Conservation (phyloP, 2,113 vertebrate genomes). For the Equus przewalskii region DNA sequence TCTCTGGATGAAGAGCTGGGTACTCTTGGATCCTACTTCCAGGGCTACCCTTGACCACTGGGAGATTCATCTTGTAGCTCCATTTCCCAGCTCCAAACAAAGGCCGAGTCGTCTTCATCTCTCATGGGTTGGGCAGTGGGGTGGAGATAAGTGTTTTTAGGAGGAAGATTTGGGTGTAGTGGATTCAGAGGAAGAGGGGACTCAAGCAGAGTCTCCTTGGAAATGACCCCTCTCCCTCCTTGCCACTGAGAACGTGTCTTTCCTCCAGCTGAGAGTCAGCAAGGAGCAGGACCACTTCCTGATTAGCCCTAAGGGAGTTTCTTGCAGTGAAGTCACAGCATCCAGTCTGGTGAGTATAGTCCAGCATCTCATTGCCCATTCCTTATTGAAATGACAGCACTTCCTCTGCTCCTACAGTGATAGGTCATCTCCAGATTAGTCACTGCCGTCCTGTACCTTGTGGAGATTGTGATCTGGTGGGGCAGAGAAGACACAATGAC, state of each 20-base stretch:
- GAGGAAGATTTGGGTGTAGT: neutral
- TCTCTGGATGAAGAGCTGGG: neutral
- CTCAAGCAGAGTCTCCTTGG: neutral
- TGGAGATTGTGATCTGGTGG: neutral
- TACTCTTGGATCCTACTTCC: neutral
- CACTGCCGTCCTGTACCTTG: neutral
- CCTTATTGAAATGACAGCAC: neutral
- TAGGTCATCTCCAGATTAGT: neutral
- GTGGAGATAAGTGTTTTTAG: neutral
- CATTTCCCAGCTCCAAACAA: conserved; percentile 2
- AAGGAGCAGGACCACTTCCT: conserved; percentile 99
- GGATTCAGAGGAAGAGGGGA: neutral
- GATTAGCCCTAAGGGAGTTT: conserved; percentile 94
- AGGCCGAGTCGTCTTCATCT: neutral
- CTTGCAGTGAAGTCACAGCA: conserved; percentile 94
- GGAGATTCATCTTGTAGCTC: neutral
- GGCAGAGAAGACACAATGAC: neutral
- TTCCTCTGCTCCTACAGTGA: neutral
- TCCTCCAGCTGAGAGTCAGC: conserved; percentile 93
- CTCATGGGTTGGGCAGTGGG: neutral
- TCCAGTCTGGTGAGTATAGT: conserved; percentile 93
- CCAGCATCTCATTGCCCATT: accelerated
- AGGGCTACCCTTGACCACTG: neutral
- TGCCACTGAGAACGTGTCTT: conserved; percentile 15
- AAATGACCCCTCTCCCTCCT: neutral